Evolutionary conservation across 2,113 vertebrate genomes (phyloP).

Genomic region (Rhea pennata): DNA sequence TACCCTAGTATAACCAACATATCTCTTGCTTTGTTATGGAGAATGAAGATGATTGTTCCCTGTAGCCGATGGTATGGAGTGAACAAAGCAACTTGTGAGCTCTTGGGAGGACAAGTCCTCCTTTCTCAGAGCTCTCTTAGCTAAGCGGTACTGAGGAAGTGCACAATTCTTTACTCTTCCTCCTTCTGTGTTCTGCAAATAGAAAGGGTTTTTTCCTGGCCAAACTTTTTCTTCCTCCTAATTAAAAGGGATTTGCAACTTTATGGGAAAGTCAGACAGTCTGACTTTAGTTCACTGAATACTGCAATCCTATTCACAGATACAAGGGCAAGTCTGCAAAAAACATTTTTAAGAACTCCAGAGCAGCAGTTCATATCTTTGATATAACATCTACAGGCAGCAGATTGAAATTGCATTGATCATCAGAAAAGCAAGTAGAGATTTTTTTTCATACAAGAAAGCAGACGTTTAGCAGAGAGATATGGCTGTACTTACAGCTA

Average conservation of each 20-base stretch:
- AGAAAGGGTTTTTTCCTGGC: not conserved
- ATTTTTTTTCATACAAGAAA: not conserved
- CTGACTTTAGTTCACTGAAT: not conserved
- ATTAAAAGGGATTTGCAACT: not conserved
- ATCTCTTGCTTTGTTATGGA: not conserved
- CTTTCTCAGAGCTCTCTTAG: not conserved
- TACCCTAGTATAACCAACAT: not conserved
- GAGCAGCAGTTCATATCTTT: not conserved
- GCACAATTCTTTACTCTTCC: not conserved
- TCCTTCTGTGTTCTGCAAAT: not conserved
- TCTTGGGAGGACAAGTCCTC: not conserved
- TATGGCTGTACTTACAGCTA: accelerated
- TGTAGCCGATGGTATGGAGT: not conserved
- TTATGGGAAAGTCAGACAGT: not conserved
- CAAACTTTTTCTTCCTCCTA: not conserved
- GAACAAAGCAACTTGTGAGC: not conserved
- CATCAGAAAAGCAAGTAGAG: not conserved
- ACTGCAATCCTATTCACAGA: not conserved
- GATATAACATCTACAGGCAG: not conserved
- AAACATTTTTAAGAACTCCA: not conserved
- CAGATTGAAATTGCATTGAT: not conserved
- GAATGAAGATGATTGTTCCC: not conserved
- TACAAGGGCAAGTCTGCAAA: not conserved
- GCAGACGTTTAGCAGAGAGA: not conserved
- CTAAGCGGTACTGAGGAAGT: not conserved